Base-by-base conservation (phyloP, 2,797 vertebrate genomes). In the Takifugu ocellatus region DNA sequence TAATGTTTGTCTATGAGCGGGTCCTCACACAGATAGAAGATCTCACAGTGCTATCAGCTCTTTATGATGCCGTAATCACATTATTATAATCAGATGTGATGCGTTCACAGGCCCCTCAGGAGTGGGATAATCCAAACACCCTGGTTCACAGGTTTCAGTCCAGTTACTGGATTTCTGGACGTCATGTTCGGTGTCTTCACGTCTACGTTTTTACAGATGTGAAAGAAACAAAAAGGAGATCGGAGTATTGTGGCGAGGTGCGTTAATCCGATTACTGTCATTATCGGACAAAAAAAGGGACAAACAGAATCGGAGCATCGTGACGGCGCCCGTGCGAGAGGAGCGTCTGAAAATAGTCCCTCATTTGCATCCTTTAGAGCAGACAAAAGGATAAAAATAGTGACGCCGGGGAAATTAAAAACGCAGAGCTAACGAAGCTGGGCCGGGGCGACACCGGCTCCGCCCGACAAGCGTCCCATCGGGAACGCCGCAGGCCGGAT, bases 311-410 rank as follows among this genome's bases (percentile, higher is more conserved):
- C 36, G 4, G 36, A 2, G 66, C 68, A 74, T 74, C 79, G 77
- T 48, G 70, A 59, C 51, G 56, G 54, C 58, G 56, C 64, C 71
- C 67, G 66, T 78, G 70, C 49, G 66, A 74, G 46, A 51, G 29
- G 63, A 62, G 54, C 69, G 72, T 69, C 75, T 74, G 52, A 36
- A 76, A 86, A 76, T 70, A 64, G 60, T 26, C 65, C 83, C 71
- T 83, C 63, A 84, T 86, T 86, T 85, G 61, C 74, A 86, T 83
- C 78, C 84, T 77, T 83, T 68, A 75, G 59, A 59, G 50, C 39
- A 49, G 62, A 79, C 61, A 66, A 74, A 76, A 43, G 63, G 70
- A 65, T 72, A 81, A 79, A 86, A 84, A 84, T 77, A 83, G 74
- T 56, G 51, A 59, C 51, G 60, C 51, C 17, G 44, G 63, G 63